Percentiles rank a stretch among this genome's conserved stretches.
Conservation (phyloP, 2,888 invertebrate genomes). For the Limnephilus auricula region DNA sequence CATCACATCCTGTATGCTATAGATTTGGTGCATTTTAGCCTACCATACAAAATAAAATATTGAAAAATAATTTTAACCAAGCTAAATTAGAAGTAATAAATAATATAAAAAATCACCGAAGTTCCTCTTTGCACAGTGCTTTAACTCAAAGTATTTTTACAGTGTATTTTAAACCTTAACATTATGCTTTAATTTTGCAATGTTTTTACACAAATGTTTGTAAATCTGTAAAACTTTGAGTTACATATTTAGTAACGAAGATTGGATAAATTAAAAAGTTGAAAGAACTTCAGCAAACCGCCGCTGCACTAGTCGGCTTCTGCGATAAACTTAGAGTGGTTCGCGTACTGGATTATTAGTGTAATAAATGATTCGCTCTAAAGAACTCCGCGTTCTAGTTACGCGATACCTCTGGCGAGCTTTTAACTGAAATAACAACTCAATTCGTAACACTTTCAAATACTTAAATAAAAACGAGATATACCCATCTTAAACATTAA, state of each 20-base stretch:
- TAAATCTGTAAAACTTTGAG: background rate
- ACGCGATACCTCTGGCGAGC: background rate
- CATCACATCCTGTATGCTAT: no score
- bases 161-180: no score
- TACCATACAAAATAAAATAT: no score
- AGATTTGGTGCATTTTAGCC: no score
- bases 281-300: slow-evolving; percentile 39
- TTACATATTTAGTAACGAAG: slow-evolving; percentile 62
- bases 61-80: no score
- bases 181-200: background rate
- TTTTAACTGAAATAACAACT: background rate
- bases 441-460: background rate
- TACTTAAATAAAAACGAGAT: background rate
- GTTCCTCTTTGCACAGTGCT: background rate
- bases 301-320: slow-evolving; percentile 56
- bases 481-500: background rate
- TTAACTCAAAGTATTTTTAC: background rate
- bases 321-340: slow-evolving; percentile 59
- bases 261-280: slow-evolving; percentile 65
- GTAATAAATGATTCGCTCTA: slow-evolving; percentile 62
- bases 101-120: no score
- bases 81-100: no score
- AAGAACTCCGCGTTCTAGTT: slow-evolving; percentile 25
- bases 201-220: background rate
- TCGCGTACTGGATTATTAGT: slow-evolving; percentile 60